Evolutionary conservation across 1,140 invertebrate species (phyloP), one percentile per base, ranked within the genome.

Genomic region (Penaeus indicus): DNA sequence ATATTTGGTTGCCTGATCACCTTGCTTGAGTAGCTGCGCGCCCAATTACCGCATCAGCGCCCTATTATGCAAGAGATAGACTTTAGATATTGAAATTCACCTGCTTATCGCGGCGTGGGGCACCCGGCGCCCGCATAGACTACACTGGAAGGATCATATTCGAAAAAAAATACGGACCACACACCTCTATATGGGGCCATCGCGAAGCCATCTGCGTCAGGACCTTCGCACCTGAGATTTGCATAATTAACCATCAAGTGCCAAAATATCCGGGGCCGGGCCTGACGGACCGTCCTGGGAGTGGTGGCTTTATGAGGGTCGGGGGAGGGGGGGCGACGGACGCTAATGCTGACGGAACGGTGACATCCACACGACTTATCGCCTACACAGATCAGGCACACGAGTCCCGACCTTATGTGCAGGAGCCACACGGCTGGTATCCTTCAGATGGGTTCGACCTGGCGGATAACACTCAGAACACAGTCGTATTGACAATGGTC

Each of bases 291-390:
- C 54, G 54, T 54, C 54, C 54, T 54, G 54, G 54, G 54, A 54
- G 54, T 54, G 54, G 54, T 54, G 54, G 54, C 54, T 54, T 54
- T 54, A 54, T 54, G 54, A 54, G 54, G 54, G 54, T 16, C 54
- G 54, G 54, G 54, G 54, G 69, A 25, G 69, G 80, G 81, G 77
- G 80, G 69, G 79, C 84, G 86, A 88, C 86, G 86, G 86, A 88
- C 86, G 86, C 86, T 88, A 88, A 88, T 88, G 86, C 86, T 88
- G 86, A 88, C 86, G 86, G 86, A 88, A 88, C 86, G 86, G 80
- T 88, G 86, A 88, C 86, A 88, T 63, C 86, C 86, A 84, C 86
- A 88, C 80, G 86, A 88, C 86, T 88, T 88, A 88, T 88, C 86
- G 80, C n/a, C 61, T 42, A 13, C 80, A 27, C 47, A 42, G 54